Evolutionary conservation across 2,797 vertebrate species (phyloP), one percentile per base, ranked within the genome.

Genomic region (Hippoglossus hippoglossus): DNA sequence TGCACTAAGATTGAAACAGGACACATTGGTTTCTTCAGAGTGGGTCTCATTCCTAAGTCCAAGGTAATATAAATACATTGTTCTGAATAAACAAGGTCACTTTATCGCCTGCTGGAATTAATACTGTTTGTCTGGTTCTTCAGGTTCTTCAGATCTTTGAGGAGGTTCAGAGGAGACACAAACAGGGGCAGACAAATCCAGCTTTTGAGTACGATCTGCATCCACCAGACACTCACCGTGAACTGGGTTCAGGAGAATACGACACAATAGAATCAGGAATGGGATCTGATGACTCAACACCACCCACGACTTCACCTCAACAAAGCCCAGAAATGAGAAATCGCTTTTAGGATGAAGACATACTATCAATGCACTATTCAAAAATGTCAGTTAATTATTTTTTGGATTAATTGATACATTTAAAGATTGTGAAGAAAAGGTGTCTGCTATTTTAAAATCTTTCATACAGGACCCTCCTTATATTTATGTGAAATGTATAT

Each of bases 81-180:
- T 41, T 41, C 13, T 19, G 4, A 34, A 18, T n/a, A 11, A 16
- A 41, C 36, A n/a, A 0, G 63, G 47, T 41, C 15, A 21, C 11
- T 54, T 26, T 44, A 10, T 4, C 52, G 6, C 1, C 3, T 41
- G 12, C 24, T 44, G 16, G 57, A 1, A 22, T 5, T 67, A 18
- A 62, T 6, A 26, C 10, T 21, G 56, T 1, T 6, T 60, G 4
- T 9, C 39, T 58, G 22, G 19, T 52, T 69, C 57, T 39, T 0
- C 82, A 97, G 96, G 96, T 97, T 82, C 93, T 97, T 74, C 90
- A 96, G 75, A 94, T 97, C 51, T 96, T 97, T 64, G 94, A 96
- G 81, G 89, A 94, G 68, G 95, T 97, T 72, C 95, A 95, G 86
- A 93, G 58, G 76, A 94, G 81, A 19, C 91, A 95, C 67, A 68